Conservation (phyloP, 2,888 invertebrate genomes). For the Pseudeuparius sepicola region DNA sequence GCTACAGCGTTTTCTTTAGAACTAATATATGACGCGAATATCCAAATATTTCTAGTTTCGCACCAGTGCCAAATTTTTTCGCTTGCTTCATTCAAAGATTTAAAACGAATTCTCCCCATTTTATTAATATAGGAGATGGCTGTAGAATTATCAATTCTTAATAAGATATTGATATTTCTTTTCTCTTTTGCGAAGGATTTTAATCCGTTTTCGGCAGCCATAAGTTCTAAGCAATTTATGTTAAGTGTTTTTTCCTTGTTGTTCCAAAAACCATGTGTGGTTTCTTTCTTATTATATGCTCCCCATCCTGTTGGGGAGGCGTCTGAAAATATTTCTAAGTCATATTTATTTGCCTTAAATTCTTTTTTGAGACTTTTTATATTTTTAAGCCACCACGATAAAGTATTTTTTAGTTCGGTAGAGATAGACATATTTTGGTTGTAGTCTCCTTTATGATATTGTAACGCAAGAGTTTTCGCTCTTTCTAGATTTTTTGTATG, state of each 20-base stretch:
- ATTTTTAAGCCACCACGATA: conserved; percentile 13
- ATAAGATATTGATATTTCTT: conserved; percentile 11
- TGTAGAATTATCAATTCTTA: conserved; percentile 13
- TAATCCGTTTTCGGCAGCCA: conserved; percentile 10
- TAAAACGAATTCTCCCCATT: conserved; percentile 9
- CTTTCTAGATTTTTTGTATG: conserved; percentile 5
- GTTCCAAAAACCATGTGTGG: conserved; percentile 12
- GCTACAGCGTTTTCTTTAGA: conserved; percentile 15
- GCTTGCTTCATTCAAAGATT: conserved; percentile 3
- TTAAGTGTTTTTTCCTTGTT: conserved; percentile 2
- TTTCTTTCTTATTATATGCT: conserved; percentile 1
- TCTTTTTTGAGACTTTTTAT: neutral
- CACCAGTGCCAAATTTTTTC: conserved; percentile 14
- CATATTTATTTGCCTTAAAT: conserved; percentile 2
- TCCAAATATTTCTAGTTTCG: conserved; percentile 13
- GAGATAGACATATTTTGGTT: conserved; percentile 1
- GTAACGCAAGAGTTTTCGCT: neutral
- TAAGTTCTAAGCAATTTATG: conserved; percentile 11
- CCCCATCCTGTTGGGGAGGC: conserved; percentile 9
- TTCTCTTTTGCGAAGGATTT: conserved; percentile 12
- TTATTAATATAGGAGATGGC: conserved; percentile 16
- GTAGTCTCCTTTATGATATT: neutral
- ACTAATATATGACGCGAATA: conserved; percentile 14
- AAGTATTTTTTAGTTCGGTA: neutral
- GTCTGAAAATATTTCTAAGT: conserved; percentile 6